Evolutionary conservation across 1,140 invertebrate genomes (phyloP), one percentile per base, ranked within the genome.

Genomic region (Euwallacea fornicatus): DNA sequence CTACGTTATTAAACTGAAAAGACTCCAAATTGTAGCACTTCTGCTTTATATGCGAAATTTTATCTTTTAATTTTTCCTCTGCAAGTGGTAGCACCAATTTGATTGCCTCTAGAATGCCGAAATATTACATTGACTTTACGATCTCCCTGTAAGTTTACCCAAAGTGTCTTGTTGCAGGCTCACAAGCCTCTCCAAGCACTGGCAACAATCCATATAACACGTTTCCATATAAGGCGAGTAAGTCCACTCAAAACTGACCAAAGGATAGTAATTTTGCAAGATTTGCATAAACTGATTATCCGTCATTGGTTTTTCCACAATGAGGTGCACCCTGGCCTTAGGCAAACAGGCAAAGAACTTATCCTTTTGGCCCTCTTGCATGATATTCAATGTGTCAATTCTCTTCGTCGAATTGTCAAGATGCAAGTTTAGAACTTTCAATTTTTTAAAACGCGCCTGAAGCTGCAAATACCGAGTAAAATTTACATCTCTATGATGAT

Each of bases 401-500:
- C 66, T 66, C 21, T 54, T 66, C 10, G 50, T 13, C 0, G 66
- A 54, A 42, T 74, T 56, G 53, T 71, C 73, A 8, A 74, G 46
- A 62, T 63, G 71, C 15, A 74, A 42, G 44, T 71, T 63, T 13
- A 70, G 56, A 21, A 58, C 50, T 42, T 66, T 71, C 9, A 74
- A 42, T 43, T 63, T 66, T n/a, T 42, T 58, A 13, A 70, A 13
- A 15, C 50, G 13, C 11, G 56, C 42, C 10, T 64, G 61, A 2
- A 70, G 42, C 68, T 68, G 11, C n/a, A 33, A 7, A n/a, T 15
- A 58, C n/a, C 0, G 0, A 13, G 16, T 63, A 44, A 61, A n/a
- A 33, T 7, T 7, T 15, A 15, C 7, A 10, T 15, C 21, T 7
- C 55, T 33, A 58, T 58, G n/a, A 6, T 1, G 13, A 50, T 50